These are phyloP conservation scores for Gymnoscopelus braueri DNA, from an alignment of 2,797 vertebrate genomes.

Conservation along the genomic window DNA sequence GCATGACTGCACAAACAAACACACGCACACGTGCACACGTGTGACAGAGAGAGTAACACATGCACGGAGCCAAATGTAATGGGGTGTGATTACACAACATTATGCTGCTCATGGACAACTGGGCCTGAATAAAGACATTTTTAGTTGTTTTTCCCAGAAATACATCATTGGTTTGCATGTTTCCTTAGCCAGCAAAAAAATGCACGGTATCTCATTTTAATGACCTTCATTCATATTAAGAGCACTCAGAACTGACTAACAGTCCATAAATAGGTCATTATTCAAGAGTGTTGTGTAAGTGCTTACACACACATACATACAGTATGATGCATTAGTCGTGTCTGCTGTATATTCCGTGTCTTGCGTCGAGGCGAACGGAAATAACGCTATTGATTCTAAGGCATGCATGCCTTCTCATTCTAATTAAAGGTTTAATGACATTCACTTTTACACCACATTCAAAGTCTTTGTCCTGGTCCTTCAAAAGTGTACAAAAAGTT, in stretches of 20 bases:
- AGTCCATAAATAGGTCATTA: constrained; percentile 55
- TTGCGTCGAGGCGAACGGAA: constrained; percentile 26
- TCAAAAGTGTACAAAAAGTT: too few relatives aligned
- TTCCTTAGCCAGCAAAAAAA: constrained; percentile 55
- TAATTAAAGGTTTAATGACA: too few relatives aligned
- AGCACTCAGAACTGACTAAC: constrained; percentile 55
- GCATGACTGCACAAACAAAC: constrained; percentile 39
- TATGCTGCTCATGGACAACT: constrained; percentile 48
- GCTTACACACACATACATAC: constrained; percentile 18
- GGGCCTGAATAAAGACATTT: constrained; percentile 59
- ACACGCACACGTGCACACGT: constrained; percentile 41
- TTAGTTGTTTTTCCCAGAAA: constrained; percentile 42
- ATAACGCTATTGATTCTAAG: constrained; percentile 34
- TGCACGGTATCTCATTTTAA: constrained; percentile 52
- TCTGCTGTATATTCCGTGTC: constrained; percentile 8
- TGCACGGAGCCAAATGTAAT: constrained; percentile 59
- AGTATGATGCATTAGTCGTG: constrained; percentile 21
- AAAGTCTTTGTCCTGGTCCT: too few relatives aligned
- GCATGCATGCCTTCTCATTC: constrained; percentile 29
- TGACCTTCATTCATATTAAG: constrained; percentile 54
- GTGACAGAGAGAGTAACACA: constrained; percentile 37
- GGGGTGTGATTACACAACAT: constrained; percentile 69
- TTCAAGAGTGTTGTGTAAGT: constrained; percentile 32
- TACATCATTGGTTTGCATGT: constrained; percentile 52
- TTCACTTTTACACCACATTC: too few relatives aligned